A percentile compares a stretch with the other conserved stretches of the same genome.
These are phyloP conservation scores for Uropsilus gracilis DNA, from an alignment of 2,113 vertebrate species.

Conservation along the genomic window DNA sequence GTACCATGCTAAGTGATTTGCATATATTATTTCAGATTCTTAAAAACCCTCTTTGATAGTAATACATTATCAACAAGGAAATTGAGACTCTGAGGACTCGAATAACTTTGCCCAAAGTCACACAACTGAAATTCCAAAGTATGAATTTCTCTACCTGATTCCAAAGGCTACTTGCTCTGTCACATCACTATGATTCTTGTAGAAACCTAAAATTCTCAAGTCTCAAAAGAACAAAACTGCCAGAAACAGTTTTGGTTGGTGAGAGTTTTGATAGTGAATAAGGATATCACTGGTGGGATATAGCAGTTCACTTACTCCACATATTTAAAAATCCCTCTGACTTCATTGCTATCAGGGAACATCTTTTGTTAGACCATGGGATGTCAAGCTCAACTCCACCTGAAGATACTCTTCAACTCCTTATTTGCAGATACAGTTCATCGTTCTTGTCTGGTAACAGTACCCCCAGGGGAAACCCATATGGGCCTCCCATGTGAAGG, in stretches of 20 bases:
- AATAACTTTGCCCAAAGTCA: background rate
- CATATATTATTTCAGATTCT: background rate
- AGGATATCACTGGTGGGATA: background rate
- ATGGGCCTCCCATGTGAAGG: background rate
- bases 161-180: background rate
- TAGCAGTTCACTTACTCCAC: background rate
- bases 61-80: background rate
- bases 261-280: background rate
- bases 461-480: background rate
- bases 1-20: background rate
- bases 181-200: background rate
- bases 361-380: background rate
- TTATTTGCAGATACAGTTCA: background rate
- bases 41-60: background rate
- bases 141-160: background rate
- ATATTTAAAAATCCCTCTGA: background rate
- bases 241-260: background rate
- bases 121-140: background rate
- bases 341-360: background rate
- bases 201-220: constrained; percentile 2
- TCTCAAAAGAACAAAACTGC: background rate
- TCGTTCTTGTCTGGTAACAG: background rate
- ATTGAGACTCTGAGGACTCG: background rate
- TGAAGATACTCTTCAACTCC: background rate
- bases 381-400: background rate